phyloP scores from a whole-genome alignment of 2,797 vertebrate genomes.

The Falco naumanni region DNA sequence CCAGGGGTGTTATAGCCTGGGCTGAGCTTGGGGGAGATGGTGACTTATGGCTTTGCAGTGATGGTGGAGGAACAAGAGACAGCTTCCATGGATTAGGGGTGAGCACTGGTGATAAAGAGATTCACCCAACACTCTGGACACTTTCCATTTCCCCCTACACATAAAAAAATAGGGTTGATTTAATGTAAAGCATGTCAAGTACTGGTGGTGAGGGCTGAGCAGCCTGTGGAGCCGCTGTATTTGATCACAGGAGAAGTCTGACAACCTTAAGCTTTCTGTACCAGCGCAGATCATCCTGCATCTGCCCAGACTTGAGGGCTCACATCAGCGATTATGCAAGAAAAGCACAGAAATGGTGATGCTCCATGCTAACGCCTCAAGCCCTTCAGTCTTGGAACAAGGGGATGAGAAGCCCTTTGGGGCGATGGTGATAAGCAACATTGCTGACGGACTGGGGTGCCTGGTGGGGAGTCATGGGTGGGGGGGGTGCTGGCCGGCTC shows the following conservation, averaged over 20 bases:
- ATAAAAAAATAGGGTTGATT: neutral
- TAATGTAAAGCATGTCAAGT: neutral
- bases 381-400: fast-evolving
- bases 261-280: slow-evolving; percentile 44
- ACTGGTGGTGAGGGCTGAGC: neutral
- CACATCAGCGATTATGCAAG: neutral
- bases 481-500: neutral
- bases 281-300: neutral
- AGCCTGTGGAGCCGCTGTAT: neutral
- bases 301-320: neutral
- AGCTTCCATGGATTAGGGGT: neutral
- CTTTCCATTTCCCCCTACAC: neutral
- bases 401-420: neutral
- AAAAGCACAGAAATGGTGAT: neutral
- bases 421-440: neutral
- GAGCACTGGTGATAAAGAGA: neutral
- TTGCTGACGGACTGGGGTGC: neutral
- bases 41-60: neutral
- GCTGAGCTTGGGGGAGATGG: neutral
- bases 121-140: neutral
- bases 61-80: neutral
- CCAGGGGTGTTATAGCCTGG: neutral
- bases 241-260: slow-evolving; percentile 55
- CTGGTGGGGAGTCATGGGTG: neutral
- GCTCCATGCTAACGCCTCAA: fast-evolving